Evolutionary conservation across 64 coral and sea anemone genomes (phyloP).

Genomic region (Montipora sp.): DNA sequence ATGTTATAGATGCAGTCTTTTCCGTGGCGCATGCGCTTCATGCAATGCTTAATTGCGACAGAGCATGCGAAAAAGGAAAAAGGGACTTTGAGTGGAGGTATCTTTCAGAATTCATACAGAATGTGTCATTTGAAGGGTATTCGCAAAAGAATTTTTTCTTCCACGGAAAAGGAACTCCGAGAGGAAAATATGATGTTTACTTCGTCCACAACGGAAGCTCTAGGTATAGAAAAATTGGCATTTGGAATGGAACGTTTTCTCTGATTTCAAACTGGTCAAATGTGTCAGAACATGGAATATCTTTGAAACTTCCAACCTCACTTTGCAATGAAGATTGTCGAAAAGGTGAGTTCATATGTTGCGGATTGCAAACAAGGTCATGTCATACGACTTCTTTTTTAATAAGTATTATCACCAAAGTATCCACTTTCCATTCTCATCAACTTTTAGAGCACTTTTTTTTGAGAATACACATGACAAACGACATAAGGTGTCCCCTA

Average conservation of each 20-base stretch:
- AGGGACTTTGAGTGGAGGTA: slow-evolving; percentile 15
- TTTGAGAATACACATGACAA: no score
- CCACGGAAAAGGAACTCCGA: slow-evolving; percentile 35
- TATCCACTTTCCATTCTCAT: no score
- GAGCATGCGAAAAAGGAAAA: slow-evolving; percentile 20
- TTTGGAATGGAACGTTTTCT: slow-evolving; percentile 42
- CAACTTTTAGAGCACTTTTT: no score
- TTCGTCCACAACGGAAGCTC: slow-evolving; percentile 25
- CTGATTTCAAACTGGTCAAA: slow-evolving; percentile 10
- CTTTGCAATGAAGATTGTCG: slow-evolving; percentile 58
- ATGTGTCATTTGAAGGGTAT: slow-evolving; percentile 60
- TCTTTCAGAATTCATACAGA: slow-evolving; percentile 55
- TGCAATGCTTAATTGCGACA: slow-evolving; percentile 44
- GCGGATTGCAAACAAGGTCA: no score
- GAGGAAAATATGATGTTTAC: slow-evolving; percentile 65
- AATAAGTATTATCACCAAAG: no score
- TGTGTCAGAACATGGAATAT: slow-evolving; percentile 14
- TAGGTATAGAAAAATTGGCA: slow-evolving; percentile 53
- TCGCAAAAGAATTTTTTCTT: slow-evolving; percentile 56
- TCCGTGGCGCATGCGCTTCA: slow-evolving; percentile 71
- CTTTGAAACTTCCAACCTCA: slow-evolving; percentile 36
- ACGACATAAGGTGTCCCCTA: no score
- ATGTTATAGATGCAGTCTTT: slow-evolving; percentile 68
- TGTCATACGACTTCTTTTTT: no score
- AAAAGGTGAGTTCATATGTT: slow-evolving; percentile 18